These are phyloP conservation scores for Nemoura dubitans DNA, from an alignment of 2,888 invertebrate genomes.

Conservation along the genomic window DNA sequence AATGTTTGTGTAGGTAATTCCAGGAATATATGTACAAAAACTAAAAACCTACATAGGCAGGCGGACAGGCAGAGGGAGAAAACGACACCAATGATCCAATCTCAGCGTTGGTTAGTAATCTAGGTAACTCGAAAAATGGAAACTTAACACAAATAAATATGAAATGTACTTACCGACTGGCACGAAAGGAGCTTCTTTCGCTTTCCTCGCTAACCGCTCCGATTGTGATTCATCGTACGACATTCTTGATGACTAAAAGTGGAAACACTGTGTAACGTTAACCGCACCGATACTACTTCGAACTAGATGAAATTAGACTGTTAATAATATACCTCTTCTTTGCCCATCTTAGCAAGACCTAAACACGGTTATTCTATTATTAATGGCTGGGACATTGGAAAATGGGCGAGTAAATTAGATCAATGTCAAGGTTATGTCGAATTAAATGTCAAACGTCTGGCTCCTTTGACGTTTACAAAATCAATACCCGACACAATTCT, in stretches of 20 bases:
- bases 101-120: too few species aligned
- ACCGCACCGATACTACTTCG: neutral
- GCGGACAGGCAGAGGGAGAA: too few species aligned
- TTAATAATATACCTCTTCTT: neutral
- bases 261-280: neutral
- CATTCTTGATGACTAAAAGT: constrained; percentile 8
- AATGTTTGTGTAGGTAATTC: too few species aligned
- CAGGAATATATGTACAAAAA: too few species aligned
- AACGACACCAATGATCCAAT: constrained; percentile 34
- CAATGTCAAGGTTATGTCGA: neutral
- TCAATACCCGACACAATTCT: neutral
- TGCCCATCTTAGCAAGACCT: neutral
- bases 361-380: neutral
- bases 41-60: too few species aligned
- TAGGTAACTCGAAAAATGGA: too few species aligned
- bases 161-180: constrained; percentile 50
- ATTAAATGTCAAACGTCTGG: neutral
- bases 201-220: constrained; percentile 52
- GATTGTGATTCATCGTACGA: constrained; percentile 50
- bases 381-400: neutral
- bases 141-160: too few species aligned
- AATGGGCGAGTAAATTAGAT: neutral
- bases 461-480: neutral
- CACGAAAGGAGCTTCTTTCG: constrained; percentile 53
- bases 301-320: neutral